Evolutionary conservation across 2,888 invertebrate species (phyloP), one percentile per base, ranked within the genome.

Genomic region (Troides helena): DNA sequence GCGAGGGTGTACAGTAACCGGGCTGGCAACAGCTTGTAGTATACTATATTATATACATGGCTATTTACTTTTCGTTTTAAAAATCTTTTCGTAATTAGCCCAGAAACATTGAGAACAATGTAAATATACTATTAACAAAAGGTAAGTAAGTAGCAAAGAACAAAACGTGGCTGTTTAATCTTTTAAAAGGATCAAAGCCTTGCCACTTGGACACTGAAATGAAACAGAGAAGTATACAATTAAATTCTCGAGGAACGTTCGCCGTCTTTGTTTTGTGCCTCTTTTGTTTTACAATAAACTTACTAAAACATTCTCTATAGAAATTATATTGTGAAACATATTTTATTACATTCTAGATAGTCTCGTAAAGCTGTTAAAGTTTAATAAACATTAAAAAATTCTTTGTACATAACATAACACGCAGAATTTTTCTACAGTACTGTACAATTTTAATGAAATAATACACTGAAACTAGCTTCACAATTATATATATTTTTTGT

Each of bases 201-300:
- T 69, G 69, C 72, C 75, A 73, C 69, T 67, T 68, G 69, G 70
- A 72, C 72, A 72, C 73, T 71, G 73, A 72, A 74, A 73, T 72
- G 72, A 65, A 76, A 75, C 81, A 85, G 62, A 68, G 76, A 80
- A 85, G 84, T 79, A 79, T 78, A 80, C 81, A 85, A 85, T 84
- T 84, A 82, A 81, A 76, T 79, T 75, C 80, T 81, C 78, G 81
- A 81, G 80, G 79, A 80, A 77, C 72, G 72, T 80, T 76, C 53
- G 30, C 74, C 74, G 73, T 73, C 72, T 72, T 69, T 68, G 63
- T 63, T 63, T 39, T 17, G 18, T 50, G 50, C 68, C 72, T 77
- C 63, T 77, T 78, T 77, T 74, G 69, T 59, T 58, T 63, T 53
- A 36, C 46, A 59, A 68, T 36, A 63, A 58, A 58, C 21, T 58